phyloP scores from a whole-genome alignment of 2,797 vertebrate genomes.

The Nyctibius grandis region DNA sequence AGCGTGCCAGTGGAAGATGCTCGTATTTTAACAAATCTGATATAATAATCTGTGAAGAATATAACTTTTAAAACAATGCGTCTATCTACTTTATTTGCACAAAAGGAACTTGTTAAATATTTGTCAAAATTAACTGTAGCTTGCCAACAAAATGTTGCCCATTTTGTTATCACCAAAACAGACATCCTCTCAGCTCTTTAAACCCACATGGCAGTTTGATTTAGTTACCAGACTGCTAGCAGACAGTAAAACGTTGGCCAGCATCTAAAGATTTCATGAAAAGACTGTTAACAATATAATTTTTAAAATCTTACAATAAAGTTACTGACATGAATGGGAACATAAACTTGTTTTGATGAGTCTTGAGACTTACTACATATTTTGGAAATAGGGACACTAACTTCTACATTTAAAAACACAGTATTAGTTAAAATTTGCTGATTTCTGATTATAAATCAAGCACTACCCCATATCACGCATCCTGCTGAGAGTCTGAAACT shows the following conservation, averaged over 20 bases:
- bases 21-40: not conserved
- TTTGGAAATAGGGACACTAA: not conserved
- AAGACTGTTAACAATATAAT: not conserved
- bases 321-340: not conserved
- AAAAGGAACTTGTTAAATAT: not conserved
- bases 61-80: not conserved
- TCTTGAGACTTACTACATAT: not conserved
- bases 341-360: not conserved
- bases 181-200: not conserved
- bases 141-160: not conserved
- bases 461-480: not conserved
- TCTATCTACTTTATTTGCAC: not conserved
- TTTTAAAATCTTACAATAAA: not conserved
- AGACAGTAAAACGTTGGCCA: not conserved
- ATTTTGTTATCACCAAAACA: not conserved
- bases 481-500: not conserved
- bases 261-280: not conserved
- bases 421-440: not conserved
- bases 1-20: not conserved
- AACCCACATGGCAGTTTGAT: not conserved
- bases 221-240: not conserved
- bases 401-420: not conserved
- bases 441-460: not conserved
- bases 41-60: not conserved
- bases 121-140: not conserved